Evolutionary conservation across 2,888 invertebrate genomes (phyloP), one percentile per base, ranked within the genome.

Genomic region (Lordiphosa fenestrarum): DNA sequence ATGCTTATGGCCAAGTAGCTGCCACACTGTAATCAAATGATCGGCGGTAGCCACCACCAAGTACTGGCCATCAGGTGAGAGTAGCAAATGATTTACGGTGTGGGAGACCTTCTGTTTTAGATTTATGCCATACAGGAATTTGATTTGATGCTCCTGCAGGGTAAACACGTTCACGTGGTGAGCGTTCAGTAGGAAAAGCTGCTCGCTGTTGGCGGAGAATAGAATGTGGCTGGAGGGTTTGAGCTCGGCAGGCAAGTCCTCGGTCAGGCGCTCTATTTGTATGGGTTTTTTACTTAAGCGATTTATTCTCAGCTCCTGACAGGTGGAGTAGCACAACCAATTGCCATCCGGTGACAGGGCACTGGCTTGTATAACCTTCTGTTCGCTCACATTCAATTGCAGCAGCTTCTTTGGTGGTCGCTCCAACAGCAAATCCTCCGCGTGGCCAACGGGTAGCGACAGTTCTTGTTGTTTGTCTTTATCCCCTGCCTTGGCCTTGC

Each of bases 251-350:
- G 90, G 89, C 13, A 90, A 53, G 57, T 87, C 84, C 6, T 46
- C 30, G 51, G 89, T 89, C 4, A 91, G 55, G 10, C 86, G 83
- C 9, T 70, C 60, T 25, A 91, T 57, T 4, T 12, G 2, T 0
- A 68, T 4, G 21, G 82, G 82, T 0, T 70, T 37, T 5, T 21
- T 12, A 2, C 44, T 30, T 42, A 87, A 70, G 0, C 73, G 69
- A 46, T 77, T 94, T 60, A 96, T 90, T 54, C 94, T 91, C 25
- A 95, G 88, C 55, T 92, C 90, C 48, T 88, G 91, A 23, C 91
- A 90, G 0, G 95, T 95, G 0, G 96, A 94, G 87, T 95, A 96
- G 5, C 94, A 92, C 15, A 97, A 91, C 90, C 93, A 93, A 62
- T 92, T 91, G 1, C 94, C 94, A 85, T 94, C 91, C 2, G 92